Evolutionary conservation across 1,140 invertebrate genomes (phyloP).

Genomic region (Calosoma granatense): DNA sequence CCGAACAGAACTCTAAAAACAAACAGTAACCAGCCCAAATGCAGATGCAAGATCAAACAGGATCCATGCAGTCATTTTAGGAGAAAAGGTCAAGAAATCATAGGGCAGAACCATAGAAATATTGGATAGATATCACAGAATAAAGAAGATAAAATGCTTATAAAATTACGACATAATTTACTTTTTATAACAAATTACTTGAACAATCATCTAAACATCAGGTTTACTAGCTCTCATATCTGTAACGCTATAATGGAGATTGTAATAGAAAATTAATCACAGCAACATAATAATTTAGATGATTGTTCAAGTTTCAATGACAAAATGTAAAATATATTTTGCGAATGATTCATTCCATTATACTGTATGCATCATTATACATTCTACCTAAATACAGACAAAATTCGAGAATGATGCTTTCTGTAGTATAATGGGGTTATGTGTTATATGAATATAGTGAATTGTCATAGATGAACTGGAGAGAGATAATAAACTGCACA

Average conservation of each 20-base stretch:
- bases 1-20: constrained; percentile 11
- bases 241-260: too few species aligned
- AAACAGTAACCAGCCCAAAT: constrained; percentile 30
- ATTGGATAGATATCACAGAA: constrained; percentile 2
- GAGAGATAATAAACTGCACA: too few species aligned
- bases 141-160: constrained; percentile 1
- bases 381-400: background rate
- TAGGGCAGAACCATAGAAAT: constrained; percentile 9
- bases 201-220: background rate
- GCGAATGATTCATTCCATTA: background rate
- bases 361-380: background rate
- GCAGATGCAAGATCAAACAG: constrained; percentile 29
- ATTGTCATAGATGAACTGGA: too few species aligned
- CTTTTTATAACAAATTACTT: background rate
- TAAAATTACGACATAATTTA: background rate
- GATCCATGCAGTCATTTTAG: constrained; percentile 27
- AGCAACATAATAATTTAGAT: too few species aligned
- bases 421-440: background rate
- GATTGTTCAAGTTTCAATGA: background rate
- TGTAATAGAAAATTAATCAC: too few species aligned
- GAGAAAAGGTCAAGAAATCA: constrained; percentile 13
- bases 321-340: background rate
- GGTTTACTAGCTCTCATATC: too few species aligned
- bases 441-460: background rate
- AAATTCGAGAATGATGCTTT: background rate